These are phyloP conservation scores for Hirtodrosophila alboralis DNA, from an alignment of 2,888 invertebrate genomes.

Conservation along the genomic window DNA sequence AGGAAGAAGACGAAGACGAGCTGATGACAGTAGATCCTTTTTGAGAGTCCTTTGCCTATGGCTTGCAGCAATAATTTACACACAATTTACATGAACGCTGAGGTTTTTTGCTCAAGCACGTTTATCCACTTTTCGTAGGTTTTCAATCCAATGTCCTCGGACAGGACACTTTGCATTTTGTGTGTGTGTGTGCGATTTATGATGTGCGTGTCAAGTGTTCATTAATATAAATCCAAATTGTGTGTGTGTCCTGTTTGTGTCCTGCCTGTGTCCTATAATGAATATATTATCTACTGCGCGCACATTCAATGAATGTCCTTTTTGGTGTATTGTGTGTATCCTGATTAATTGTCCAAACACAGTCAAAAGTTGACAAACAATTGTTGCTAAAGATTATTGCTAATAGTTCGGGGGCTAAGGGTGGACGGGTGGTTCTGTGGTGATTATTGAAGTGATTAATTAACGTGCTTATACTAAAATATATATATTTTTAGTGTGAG, in stretches of 20 bases:
- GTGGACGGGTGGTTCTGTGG: too few relatives aligned
- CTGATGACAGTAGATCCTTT: too few relatives aligned
- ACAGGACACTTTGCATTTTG: conserved; percentile 13
- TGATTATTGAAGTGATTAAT: conserved; percentile 13
- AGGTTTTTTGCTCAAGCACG: conserved; percentile 46
- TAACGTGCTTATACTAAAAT: conserved; percentile 38
- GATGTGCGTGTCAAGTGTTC: conserved; percentile 78
- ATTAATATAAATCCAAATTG: conserved; percentile 77
- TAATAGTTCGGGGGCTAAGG: conserved; percentile 21
- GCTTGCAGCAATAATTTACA: conserved; percentile 65
- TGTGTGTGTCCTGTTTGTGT: too few relatives aligned
- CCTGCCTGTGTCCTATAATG: conserved; percentile 40
- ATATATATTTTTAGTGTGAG: conserved; percentile 12
- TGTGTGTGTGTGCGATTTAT: conserved; percentile 67
- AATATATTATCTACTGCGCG: conserved; percentile 63
- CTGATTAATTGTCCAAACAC: conserved; percentile 70
- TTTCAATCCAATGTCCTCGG: conserved; percentile 42
- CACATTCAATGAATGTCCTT: conserved; percentile 52
- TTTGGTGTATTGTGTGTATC: too few relatives aligned
- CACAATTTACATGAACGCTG: conserved; percentile 64
- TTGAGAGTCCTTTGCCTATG: conserved; percentile 31
- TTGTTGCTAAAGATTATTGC: conserved; percentile 54
- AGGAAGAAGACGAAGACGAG: neutral
- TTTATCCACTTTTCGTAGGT: conserved; percentile 46
- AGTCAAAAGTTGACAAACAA: conserved; percentile 66